Base-by-base conservation (phyloP, 2,888 invertebrate genomes). In the Ferdinandea cuprea region DNA sequence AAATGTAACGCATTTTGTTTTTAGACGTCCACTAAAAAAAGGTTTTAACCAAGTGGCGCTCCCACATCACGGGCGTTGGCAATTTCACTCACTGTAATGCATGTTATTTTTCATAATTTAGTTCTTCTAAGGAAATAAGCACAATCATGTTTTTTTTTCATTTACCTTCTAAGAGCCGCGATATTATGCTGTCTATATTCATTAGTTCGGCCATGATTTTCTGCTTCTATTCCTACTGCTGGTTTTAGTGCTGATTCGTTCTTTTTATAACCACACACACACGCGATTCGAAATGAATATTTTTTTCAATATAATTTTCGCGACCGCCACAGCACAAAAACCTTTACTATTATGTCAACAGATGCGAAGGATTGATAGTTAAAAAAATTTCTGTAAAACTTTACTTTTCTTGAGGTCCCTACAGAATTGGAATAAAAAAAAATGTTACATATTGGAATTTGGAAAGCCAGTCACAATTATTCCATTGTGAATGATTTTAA, bases 171-270 rank as follows among this genome's bases (percentile, higher is more conserved):
- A 90, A 86, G 77, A 90, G 86, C 76, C 90, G 88, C 86, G 90
- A 90, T 83, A 90, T 90, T 85, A 90, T 90, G 86, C 89, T 90
- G 86, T 90, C 90, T 85, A 90, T 90, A 81, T 89, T 90, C 89
- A 90, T 90, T 86, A 89, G 87, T 87, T 90, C 89, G 86, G 89
- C 88, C 89, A 90, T 89, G 52, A 59, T 66, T 73, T 73, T 46
- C 42, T 59, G 9, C 56, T 74, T 40, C 63, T 37, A 44, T 46
- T 69, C 52, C 52, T 63, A n/a, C 52, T 61, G 42, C 3, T 46
- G 13, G 7, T 65, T 59, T 48, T 25, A 28, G 25, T 56, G 66
- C 52, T 72, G 25, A 25, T 46, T 9, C 35, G 13, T 54, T 21
- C 19, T 42, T 68, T 61, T 54, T 44, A 13, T 56, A 15, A 30